Evolutionary conservation across 2,113 vertebrate genomes (phyloP).

Genomic region (Clarias macrocephalus): DNA sequence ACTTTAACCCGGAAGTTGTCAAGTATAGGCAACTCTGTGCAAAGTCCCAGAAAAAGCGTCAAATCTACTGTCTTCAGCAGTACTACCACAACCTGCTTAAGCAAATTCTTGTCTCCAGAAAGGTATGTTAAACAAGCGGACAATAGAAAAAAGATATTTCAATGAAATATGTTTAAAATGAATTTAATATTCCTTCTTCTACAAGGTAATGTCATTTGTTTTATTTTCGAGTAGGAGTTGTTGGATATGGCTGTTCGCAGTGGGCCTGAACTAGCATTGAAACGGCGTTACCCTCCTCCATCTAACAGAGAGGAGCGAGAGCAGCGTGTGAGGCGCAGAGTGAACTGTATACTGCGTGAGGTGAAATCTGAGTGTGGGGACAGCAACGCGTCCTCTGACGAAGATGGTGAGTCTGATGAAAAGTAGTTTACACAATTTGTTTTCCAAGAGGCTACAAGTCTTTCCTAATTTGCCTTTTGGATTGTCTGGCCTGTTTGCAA

Average conservation of each 20-base stretch:
- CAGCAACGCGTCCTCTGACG: slow-evolving; percentile 87
- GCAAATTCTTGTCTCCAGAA: slow-evolving; percentile 92
- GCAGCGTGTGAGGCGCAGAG: slow-evolving; percentile 79
- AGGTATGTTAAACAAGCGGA: slow-evolving; percentile 65
- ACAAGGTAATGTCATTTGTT: neutral
- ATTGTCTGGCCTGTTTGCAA: neutral
- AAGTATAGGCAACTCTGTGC: slow-evolving; percentile 92
- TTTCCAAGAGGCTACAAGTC: neutral
- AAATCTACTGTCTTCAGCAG: slow-evolving; percentile 87
- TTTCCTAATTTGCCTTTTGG: neutral
- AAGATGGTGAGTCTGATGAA: slow-evolving; percentile 80
- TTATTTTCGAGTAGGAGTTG: slow-evolving; percentile 75
- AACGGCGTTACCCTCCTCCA: slow-evolving; percentile 68
- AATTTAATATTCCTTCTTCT: neutral
- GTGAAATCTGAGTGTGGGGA: slow-evolving; percentile 94
- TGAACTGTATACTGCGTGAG: slow-evolving; percentile 86
- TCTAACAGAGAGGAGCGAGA: slow-evolving; percentile 82
- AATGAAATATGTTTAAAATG: neutral
- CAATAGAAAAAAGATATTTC: neutral
- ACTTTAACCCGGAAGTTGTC: slow-evolving; percentile 96
- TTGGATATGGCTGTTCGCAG: slow-evolving; percentile 85
- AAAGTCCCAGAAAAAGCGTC: slow-evolving; percentile 90
- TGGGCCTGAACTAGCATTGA: slow-evolving; percentile 78
- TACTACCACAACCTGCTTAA: slow-evolving; percentile 92
- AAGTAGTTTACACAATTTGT: neutral